A percentile compares a stretch with the other conserved stretches of the same genome.
These are phyloP conservation scores for Bombus terrestris DNA, from an alignment of 1,140 invertebrate genomes.

Conservation along the genomic window DNA sequence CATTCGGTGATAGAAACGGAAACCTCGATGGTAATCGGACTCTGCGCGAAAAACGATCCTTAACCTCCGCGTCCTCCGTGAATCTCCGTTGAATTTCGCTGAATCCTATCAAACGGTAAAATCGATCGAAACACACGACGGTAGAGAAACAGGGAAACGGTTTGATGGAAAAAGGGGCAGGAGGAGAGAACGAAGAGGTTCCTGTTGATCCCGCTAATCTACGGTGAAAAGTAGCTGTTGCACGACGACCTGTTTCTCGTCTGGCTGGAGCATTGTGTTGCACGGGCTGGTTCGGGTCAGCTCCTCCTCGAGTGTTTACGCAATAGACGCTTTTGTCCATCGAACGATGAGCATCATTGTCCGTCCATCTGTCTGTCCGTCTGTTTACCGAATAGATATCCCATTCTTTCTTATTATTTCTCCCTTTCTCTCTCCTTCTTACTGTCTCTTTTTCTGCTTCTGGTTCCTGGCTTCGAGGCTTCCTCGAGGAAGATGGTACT, in stretches of 20 bases:
- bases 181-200: not conserved
- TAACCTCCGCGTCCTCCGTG: not conserved
- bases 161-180: not conserved
- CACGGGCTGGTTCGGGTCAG: slow-evolving; percentile 43
- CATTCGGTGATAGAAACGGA: not conserved
- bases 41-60: slow-evolving; percentile 8
- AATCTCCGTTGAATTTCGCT: not conserved
- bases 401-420: slow-evolving; percentile 13
- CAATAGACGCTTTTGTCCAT: slow-evolving; percentile 82
- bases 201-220: slow-evolving; percentile 33
- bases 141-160: no score
- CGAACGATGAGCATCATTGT: slow-evolving; percentile 81
- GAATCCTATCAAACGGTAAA: slow-evolving; percentile 26
- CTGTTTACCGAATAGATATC: slow-evolving; percentile 82
- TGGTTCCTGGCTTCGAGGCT: slow-evolving; percentile 1
- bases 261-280: slow-evolving; percentile 15
- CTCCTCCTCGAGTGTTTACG: slow-evolving; percentile 80
- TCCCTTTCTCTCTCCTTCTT: slow-evolving; percentile 23
- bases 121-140: not conserved
- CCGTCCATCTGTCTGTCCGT: slow-evolving; percentile 76
- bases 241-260: slow-evolving; percentile 53
- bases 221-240: slow-evolving; percentile 46
- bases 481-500: slow-evolving; percentile 72
- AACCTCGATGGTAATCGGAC: slow-evolving; percentile 38
- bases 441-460: not conserved